A percentile compares a stretch with the other conserved stretches of the same genome.
These are phyloP conservation scores for Mesaphorura yosii DNA, from an alignment of 1,140 invertebrate species.

Conservation along the genomic window DNA sequence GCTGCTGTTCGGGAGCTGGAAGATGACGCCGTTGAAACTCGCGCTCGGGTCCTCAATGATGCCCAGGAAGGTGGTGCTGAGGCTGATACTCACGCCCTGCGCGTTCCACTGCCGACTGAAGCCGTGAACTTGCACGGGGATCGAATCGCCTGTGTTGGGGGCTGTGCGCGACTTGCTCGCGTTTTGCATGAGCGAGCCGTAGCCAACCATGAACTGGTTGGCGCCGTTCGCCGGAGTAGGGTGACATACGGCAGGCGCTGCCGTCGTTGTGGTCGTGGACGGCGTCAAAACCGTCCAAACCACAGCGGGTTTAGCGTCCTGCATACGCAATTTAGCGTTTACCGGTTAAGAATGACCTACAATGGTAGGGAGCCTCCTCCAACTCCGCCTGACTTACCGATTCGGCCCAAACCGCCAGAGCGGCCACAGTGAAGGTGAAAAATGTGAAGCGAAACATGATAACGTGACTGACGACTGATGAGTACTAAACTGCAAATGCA, in stretches of 20 bases:
- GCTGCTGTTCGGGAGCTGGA: not conserved
- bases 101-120: conserved; percentile 15
- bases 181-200: conserved; percentile 19
- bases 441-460: too few relatives aligned
- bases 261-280: too few relatives aligned
- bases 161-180: conserved; percentile 15
- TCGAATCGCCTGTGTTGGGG: conserved; percentile 15
- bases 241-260: conserved; percentile 9
- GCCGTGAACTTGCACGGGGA: conserved; percentile 11
- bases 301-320: too few relatives aligned
- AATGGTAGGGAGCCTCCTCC: too few relatives aligned
- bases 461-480: too few relatives aligned
- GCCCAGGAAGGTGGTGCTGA: conserved; percentile 18
- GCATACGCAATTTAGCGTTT: too few relatives aligned
- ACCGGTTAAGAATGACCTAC: too few relatives aligned
- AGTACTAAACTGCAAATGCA: too few relatives aligned
- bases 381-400: too few relatives aligned
- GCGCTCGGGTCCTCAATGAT: not conserved
- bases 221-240: not conserved
- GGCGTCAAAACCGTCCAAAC: too few relatives aligned
- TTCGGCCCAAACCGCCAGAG: too few relatives aligned
- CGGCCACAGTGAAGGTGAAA: too few relatives aligned
- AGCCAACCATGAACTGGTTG: conserved; percentile 20
- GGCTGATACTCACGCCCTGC: not conserved
- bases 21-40: conserved; percentile 12